Conservation (phyloP, 1,140 invertebrate species). For the Eciton burchellii region DNA sequence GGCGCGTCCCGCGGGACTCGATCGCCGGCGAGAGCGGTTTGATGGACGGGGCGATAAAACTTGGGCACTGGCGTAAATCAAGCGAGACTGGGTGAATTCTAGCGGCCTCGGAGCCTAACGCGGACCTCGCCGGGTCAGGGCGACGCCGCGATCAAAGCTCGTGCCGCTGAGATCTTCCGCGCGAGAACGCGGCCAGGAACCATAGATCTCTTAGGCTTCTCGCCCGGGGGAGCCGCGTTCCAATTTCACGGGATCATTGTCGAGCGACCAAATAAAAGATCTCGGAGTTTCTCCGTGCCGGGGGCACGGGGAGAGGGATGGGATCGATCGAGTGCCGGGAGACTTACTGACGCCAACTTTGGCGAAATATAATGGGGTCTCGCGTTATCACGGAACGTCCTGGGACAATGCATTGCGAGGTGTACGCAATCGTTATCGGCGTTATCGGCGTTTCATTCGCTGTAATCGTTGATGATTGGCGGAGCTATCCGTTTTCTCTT, state of each 20-base stretch:
- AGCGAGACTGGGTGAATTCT: slow-evolving; percentile 58
- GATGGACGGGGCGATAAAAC: slow-evolving; percentile 79
- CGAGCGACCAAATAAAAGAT: neutral
- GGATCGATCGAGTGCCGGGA: neutral
- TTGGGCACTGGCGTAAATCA: slow-evolving; percentile 78
- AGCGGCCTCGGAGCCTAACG: slow-evolving; percentile 26
- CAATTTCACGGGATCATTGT: slow-evolving; percentile 54
- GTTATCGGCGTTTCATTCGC: no score
- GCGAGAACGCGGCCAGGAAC: neutral
- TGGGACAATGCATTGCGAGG: slow-evolving; percentile 10
- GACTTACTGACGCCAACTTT: neutral
- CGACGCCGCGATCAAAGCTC: slow-evolving; percentile 13
- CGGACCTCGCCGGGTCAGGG: slow-evolving; percentile 46
- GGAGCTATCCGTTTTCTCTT: neutral
- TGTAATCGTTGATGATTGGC: slow-evolving; percentile 14
- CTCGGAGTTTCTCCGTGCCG: neutral
- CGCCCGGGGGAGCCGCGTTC: slow-evolving; percentile 39
- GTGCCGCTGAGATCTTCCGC: slow-evolving; percentile 1
- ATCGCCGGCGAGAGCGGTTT: slow-evolving; percentile 54
- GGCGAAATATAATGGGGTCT: slow-evolving; percentile 39
- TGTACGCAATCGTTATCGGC: slow-evolving; percentile 16
- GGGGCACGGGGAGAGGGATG: no score
- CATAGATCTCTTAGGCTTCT: slow-evolving; percentile 58
- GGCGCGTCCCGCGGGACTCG: slow-evolving; percentile 42
- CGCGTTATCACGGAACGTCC: slow-evolving; percentile 1